A percentile compares a stretch with the other conserved stretches of the same genome.
These are phyloP conservation scores for Phalacrocorax pelagicus DNA, from an alignment of 2,113 vertebrate species.

Conservation along the genomic window DNA sequence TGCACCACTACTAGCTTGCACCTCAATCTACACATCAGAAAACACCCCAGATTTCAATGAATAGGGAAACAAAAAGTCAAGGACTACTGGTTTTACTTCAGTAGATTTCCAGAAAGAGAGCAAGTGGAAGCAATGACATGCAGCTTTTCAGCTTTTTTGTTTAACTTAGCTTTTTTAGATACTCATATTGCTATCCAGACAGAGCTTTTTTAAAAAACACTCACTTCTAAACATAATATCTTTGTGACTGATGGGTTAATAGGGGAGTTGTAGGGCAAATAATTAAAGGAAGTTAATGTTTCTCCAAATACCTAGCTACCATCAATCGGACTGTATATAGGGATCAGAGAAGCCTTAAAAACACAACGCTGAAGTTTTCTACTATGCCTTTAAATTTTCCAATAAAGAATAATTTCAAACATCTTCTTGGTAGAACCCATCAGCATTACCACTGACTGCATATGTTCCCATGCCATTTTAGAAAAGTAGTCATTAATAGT, in stretches of 20 bases:
- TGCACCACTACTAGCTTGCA: neutral
- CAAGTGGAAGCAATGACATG: neutral
- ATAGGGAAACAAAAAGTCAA: neutral
- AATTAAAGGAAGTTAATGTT: neutral
- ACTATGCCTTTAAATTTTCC: neutral
- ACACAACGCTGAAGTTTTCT: neutral
- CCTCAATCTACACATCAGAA: neutral
- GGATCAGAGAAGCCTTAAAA: neutral
- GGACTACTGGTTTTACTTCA: neutral
- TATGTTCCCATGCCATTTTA: neutral
- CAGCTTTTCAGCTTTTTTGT: neutral
- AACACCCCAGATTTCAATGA: neutral
- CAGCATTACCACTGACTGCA: neutral
- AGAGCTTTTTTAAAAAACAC: fast-evolving
- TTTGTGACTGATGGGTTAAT: neutral
- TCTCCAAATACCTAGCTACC: neutral
- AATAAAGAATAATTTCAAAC: neutral
- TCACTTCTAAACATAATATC: neutral
- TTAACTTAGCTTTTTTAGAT: neutral
- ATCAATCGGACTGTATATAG: neutral
- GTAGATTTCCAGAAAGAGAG: neutral
- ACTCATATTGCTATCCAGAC: neutral
- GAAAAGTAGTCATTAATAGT: neutral
- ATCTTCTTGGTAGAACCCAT: neutral
- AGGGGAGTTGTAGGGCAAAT: neutral